Conservation (phyloP, 2,797 vertebrate species). For the Mus minutoides region DNA sequence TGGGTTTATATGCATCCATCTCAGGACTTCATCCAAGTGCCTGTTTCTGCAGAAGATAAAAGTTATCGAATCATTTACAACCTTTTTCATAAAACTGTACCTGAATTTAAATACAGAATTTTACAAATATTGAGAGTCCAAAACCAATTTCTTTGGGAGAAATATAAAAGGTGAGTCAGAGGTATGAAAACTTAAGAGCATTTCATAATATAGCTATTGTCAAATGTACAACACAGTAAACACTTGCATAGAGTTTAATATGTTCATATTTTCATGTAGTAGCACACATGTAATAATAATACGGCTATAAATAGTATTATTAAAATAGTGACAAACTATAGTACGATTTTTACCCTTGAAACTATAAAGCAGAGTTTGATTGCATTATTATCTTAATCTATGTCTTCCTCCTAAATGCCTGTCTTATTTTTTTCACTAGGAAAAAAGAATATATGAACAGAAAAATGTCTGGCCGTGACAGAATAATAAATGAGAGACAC, state of each 20-base stretch:
- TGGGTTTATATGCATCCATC: constrained; percentile 95
- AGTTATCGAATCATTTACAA: constrained; percentile 99
- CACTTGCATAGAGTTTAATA: background rate
- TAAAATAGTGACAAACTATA: background rate
- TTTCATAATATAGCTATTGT: constrained; percentile 31
- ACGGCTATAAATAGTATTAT: background rate
- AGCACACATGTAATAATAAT: background rate
- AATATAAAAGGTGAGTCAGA: constrained; percentile 95
- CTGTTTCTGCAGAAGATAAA: constrained; percentile 96
- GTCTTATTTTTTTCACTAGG: constrained; percentile 85
- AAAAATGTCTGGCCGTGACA: constrained; percentile 94
- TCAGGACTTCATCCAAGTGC: constrained; percentile 99
- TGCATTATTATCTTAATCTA: constrained; percentile 47
- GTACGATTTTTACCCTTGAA: constrained; percentile 1
- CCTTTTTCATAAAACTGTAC: constrained; percentile 99
- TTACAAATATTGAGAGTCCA: constrained; percentile 97
- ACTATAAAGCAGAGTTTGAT: constrained; percentile 3
- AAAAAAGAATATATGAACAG: constrained; percentile 99
- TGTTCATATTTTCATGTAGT: constrained; percentile 12
- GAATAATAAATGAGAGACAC: constrained; percentile 96
- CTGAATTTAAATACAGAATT: constrained; percentile 98
- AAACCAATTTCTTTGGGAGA: constrained; percentile 99
- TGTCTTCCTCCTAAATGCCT: constrained; percentile 59
- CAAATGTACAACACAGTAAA: constrained; percentile 16
- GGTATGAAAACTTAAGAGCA: constrained; percentile 1